Evolutionary conservation across 2,113 vertebrate genomes (phyloP).

Genomic region (Corythaixoides concolor): DNA sequence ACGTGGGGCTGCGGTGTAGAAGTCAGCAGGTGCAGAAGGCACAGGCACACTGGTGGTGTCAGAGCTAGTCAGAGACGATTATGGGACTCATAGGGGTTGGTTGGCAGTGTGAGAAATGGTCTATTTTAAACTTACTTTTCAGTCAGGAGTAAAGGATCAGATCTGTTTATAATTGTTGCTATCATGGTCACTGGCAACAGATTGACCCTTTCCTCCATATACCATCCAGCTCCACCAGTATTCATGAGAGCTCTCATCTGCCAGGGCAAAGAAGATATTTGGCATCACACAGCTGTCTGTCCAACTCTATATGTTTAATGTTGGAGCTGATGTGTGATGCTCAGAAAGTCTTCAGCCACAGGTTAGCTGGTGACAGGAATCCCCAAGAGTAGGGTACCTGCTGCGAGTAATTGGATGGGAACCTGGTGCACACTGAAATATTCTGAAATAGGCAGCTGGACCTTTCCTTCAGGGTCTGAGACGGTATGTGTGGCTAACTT

Average conservation of each 20-base stretch:
- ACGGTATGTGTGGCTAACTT: not conserved
- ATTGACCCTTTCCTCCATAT: not conserved
- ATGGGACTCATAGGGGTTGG: not conserved
- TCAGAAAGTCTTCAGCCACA: not conserved
- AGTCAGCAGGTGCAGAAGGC: not conserved
- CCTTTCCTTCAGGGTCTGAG: not conserved
- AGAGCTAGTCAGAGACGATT: not conserved
- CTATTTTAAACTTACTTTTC: not conserved
- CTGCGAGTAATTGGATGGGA: not conserved
- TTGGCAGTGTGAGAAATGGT: not conserved
- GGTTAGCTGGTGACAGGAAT: not conserved
- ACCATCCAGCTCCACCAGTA: not conserved
- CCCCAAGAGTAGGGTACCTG: not conserved
- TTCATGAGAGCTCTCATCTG: not conserved
- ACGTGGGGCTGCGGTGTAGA: not conserved
- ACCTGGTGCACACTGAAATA: not conserved
- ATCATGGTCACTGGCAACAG: not conserved
- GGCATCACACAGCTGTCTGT: not conserved
- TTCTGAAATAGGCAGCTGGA: conserved; percentile 36
- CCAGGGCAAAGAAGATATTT: not conserved
- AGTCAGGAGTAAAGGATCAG: not conserved
- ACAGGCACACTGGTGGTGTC: not conserved
- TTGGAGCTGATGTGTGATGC: not conserved
- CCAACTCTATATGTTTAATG: not conserved
- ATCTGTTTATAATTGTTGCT: not conserved